Evolutionary conservation across 2,113 vertebrate genomes (phyloP).

Genomic region (Hylia prasina): DNA sequence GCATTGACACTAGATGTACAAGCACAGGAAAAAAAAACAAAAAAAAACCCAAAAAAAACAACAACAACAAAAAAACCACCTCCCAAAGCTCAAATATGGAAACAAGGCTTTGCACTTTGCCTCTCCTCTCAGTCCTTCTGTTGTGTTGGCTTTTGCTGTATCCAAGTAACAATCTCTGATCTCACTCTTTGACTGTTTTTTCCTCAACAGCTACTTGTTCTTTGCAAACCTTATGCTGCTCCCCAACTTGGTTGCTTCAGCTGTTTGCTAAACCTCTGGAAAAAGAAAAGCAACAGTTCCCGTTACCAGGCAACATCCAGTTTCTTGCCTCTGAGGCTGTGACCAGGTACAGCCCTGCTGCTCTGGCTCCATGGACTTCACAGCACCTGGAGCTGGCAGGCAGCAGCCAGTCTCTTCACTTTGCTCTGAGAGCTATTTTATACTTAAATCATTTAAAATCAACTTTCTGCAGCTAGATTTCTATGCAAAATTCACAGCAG

Average conservation of each 20-base stretch:
- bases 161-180: conserved; percentile 13
- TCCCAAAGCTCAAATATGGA: not conserved
- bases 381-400: not conserved
- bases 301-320: not conserved
- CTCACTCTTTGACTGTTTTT: not conserved
- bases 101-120: too few relatives aligned
- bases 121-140: conserved; percentile 12
- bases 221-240: conserved; percentile 3
- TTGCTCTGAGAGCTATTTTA: not conserved
- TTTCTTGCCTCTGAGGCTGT: not conserved
- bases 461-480: not conserved
- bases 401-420: not conserved
- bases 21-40: too few relatives aligned
- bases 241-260: not conserved
- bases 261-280: conserved; percentile 40
- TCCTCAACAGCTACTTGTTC: conserved; percentile 30
- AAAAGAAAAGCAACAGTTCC: not conserved
- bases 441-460: not conserved
- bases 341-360: not conserved
- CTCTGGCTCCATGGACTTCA: not conserved
- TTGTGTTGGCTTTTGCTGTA: conserved; percentile 11
- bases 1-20: not conserved
- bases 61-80: not conserved
- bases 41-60: too few relatives aligned
- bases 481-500: not conserved